Percentiles rank a stretch among this genome's conserved stretches.
Evolutionary conservation across 2,888 invertebrate species (phyloP).

Genomic region (Rhingia rostrata): DNA sequence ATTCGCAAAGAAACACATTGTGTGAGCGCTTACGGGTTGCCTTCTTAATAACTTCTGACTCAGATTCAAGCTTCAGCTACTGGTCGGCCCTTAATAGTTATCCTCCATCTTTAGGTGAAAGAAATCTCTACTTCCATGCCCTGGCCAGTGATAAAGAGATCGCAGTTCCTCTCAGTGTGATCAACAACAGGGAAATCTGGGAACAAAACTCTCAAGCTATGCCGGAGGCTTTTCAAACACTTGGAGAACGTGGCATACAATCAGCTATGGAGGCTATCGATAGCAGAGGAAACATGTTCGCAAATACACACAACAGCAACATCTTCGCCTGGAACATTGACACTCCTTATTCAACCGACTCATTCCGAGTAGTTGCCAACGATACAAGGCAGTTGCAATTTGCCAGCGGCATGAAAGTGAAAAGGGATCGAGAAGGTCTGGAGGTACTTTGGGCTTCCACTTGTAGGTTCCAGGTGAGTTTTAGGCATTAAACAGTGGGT

Average conservation of each 20-base stretch:
- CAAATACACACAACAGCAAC: slow-evolving; percentile 86
- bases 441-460: slow-evolving; percentile 89
- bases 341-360: slow-evolving; percentile 84
- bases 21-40: too few relatives aligned
- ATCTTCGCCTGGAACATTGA: slow-evolving; percentile 88
- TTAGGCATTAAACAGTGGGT: too few relatives aligned
- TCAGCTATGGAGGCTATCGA: slow-evolving; percentile 88
- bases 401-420: slow-evolving; percentile 89
- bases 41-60: too few relatives aligned
- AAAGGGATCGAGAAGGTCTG: slow-evolving; percentile 84
- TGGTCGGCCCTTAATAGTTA: too few relatives aligned
- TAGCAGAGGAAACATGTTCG: slow-evolving; percentile 81
- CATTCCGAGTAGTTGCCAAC: slow-evolving; percentile 85
- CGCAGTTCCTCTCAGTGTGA: slow-evolving; percentile 84
- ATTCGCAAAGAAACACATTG: too few relatives aligned
- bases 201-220: slow-evolving; percentile 82
- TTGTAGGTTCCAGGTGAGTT: slow-evolving; percentile 86
- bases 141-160: slow-evolving; percentile 86
- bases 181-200: slow-evolving; percentile 84
- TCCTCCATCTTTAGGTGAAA: slow-evolving; percentile 59
- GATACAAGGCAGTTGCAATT: slow-evolving; percentile 87
- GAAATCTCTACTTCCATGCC: slow-evolving; percentile 86
- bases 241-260: slow-evolving; percentile 86
- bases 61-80: too few relatives aligned
- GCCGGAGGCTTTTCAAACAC: slow-evolving; percentile 84